Evolutionary conservation across 30 jellyfish, hydroid and myxozoan species (phyloP), one percentile per base, ranked within the genome.

Genomic region (Hydractinia echinata): DNA sequence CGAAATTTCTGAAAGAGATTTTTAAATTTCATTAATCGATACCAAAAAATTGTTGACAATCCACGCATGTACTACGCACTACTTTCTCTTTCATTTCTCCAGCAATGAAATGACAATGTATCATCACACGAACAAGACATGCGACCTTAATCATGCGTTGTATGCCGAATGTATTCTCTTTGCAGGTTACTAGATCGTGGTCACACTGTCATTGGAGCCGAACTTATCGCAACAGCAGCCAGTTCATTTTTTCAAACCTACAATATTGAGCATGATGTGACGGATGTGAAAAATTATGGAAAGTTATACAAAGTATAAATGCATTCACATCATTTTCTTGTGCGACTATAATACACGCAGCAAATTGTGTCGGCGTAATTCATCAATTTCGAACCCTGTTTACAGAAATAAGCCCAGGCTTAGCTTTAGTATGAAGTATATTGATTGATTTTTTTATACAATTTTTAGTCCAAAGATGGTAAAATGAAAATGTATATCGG

Each of bases 151-250:
- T 30, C 44, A 30, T 30, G 44, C 44, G 44, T 30, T 30, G 69
- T 11, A 58, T 58, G 15, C 19, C 18, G 69, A 58, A 58, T 58
- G 15, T 16, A 1, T 58, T 16, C 19, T 3, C 19, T 16, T 13
- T 58, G 3, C 19, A 64, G 74, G 74, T 51, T 64, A n/a, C 18
- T 6, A 44, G 74, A 64, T 64, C 74, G 39, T n/a, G 74, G 74
- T 6, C 74, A 64, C 74, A 64, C 74, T n/a, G 74, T 64, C 39
- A 51, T 64, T 64, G 74, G 74, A 6, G 39, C 39, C 0, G 74
- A 64, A n/a, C 19, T 64, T 64, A 51, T 51, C 74, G 74, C 19
- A 64, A 64, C 19, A 64, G 74, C 74, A 11, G 69, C 69, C 18
- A 13, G 19, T 11, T 13, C 19, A 13, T 58, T 58, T 64, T 64